Conservation (phyloP, 2,888 invertebrate species). For the Junonia oenone region DNA sequence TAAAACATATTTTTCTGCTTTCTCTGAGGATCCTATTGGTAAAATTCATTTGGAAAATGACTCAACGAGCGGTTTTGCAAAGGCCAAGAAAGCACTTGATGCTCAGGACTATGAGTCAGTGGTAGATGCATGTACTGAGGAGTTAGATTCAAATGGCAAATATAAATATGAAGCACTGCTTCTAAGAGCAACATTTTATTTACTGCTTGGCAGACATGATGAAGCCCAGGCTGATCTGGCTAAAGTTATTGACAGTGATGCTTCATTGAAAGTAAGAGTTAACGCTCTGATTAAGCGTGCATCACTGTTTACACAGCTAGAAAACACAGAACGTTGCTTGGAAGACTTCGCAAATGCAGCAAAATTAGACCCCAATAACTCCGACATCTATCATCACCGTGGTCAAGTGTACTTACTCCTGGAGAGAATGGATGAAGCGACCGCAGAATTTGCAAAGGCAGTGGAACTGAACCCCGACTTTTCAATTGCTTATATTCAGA, state of each 20-base stretch:
- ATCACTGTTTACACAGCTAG: conserved; percentile 89
- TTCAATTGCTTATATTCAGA: conserved; percentile 92
- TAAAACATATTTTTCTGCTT: conserved; percentile 91
- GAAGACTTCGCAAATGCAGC: conserved; percentile 89
- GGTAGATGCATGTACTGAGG: conserved; percentile 88
- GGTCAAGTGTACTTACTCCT: conserved; percentile 92
- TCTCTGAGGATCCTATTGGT: conserved; percentile 90
- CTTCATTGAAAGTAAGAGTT: conserved; percentile 83
- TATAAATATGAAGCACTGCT: conserved; percentile 85
- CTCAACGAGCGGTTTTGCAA: conserved; percentile 81
- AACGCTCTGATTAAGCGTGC: conserved; percentile 95
- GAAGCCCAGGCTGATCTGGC: conserved; percentile 86
- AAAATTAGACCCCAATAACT: conserved; percentile 86
- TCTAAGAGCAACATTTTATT: conserved; percentile 91
- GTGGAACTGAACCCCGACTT: conserved; percentile 90
- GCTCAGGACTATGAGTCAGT: conserved; percentile 87
- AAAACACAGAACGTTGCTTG: conserved; percentile 85
- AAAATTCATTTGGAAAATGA: conserved; percentile 68
- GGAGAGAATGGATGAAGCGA: conserved; percentile 89
- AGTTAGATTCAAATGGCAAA: conserved; percentile 83
- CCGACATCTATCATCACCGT: conserved; percentile 95
- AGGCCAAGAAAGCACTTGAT: conserved; percentile 85
- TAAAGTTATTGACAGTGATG: conserved; percentile 83
- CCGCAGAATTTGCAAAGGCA: conserved; percentile 90
- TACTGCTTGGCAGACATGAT: conserved; percentile 87